Evolutionary conservation across 2,797 vertebrate species (phyloP).

Genomic region (Thamnophis elegans): DNA sequence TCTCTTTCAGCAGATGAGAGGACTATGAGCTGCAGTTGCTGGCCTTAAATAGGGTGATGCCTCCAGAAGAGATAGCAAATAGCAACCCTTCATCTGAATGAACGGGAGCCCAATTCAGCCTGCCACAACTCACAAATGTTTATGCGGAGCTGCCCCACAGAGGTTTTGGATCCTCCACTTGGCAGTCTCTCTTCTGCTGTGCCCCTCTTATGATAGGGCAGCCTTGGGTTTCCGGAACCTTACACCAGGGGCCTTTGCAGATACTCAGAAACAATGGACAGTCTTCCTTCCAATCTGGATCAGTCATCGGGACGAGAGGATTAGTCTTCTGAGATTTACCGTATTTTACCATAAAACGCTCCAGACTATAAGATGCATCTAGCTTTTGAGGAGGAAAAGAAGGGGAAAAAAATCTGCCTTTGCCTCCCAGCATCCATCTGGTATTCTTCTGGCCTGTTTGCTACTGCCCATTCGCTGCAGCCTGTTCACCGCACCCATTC

Average conservation of each 20-base stretch:
- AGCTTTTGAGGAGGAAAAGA: no score
- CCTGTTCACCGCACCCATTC: no score
- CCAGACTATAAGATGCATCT: no score
- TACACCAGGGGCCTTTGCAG: not conserved
- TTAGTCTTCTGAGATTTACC: not conserved
- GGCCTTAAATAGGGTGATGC: not conserved
- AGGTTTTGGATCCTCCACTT: not conserved
- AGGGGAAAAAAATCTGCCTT: no score
- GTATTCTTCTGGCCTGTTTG: no score
- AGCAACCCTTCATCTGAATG: not conserved
- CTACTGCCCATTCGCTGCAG: no score
- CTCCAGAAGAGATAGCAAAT: not conserved
- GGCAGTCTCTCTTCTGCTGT: not conserved
- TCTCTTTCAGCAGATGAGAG: not conserved
- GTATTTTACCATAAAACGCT: no score
- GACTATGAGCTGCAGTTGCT: not conserved
- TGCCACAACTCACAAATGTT: not conserved
- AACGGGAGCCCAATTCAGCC: no score
- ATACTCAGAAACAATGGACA: not conserved
- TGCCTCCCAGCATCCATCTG: no score
- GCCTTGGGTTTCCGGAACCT: no score
- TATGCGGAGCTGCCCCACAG: fast-evolving
- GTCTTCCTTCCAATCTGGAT: not conserved
- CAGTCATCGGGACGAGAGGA: not conserved
- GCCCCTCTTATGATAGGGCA: not conserved